phyloP scores from a whole-genome alignment of 2,888 invertebrate genomes.

The Pristionchus maxplancki region DNA sequence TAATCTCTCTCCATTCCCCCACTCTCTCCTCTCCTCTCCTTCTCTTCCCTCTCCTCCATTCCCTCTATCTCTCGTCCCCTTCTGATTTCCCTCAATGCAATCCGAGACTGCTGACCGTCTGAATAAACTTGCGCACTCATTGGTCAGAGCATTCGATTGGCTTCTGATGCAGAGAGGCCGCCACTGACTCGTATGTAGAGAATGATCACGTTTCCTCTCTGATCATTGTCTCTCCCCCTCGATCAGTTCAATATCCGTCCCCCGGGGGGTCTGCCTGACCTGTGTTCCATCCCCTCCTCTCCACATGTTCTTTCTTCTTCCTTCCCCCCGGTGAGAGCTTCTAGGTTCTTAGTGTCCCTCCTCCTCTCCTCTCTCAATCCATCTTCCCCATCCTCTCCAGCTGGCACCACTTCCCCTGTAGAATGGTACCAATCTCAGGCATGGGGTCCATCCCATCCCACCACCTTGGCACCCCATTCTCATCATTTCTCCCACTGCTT shows the following conservation, averaged over 20 bases:
- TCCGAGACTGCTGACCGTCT: slow-evolving; percentile 44
- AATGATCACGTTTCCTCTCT: neutral
- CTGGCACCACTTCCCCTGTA: slow-evolving; percentile 32
- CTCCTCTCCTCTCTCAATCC: neutral
- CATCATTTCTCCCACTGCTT: neutral
- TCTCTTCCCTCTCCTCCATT: neutral
- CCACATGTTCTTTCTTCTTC: slow-evolving; percentile 41
- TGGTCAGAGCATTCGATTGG: neutral
- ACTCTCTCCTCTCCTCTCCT: neutral
- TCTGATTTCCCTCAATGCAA: slow-evolving; percentile 35
- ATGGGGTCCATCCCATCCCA: neutral
- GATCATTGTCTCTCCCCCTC: neutral
- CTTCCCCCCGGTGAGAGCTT: slow-evolving; percentile 15
- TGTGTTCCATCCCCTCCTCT: neutral
- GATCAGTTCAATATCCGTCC: slow-evolving; percentile 18
- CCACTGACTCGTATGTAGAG: neutral
- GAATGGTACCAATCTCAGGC: neutral
- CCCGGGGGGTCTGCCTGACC: slow-evolving; percentile 24
- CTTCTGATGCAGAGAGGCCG: neutral
- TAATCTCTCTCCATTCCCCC: neutral
- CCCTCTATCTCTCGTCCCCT: neutral
- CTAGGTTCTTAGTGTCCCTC: slow-evolving; percentile 30
- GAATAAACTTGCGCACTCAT: slow-evolving; percentile 36
- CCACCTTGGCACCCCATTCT: neutral
- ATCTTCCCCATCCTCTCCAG: neutral